phyloP scores from a whole-genome alignment of 2,888 invertebrate genomes.

The Cephus nigrinus region DNA sequence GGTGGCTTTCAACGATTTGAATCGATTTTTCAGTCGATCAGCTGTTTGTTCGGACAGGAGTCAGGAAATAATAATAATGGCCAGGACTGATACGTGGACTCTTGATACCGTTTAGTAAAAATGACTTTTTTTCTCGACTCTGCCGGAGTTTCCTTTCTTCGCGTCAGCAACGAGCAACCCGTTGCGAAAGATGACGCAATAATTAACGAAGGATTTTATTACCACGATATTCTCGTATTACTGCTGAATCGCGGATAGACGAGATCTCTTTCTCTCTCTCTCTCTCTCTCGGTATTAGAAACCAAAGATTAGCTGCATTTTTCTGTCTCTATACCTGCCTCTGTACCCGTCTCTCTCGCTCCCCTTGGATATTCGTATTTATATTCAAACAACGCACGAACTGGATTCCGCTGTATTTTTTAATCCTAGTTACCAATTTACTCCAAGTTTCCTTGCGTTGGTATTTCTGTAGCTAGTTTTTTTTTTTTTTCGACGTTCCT shows the following conservation, averaged over 20 bases:
- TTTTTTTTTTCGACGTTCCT: not conserved
- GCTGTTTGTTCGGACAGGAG: too few relatives aligned
- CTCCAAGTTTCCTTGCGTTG: constrained; percentile 17
- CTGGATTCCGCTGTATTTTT: too few relatives aligned
- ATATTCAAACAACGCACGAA: too few relatives aligned
- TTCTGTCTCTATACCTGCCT: too few relatives aligned
- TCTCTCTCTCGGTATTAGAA: constrained; percentile 12
- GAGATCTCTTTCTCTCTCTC: constrained; percentile 22
- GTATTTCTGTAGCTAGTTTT: too few relatives aligned
- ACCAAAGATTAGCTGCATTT: not conserved
- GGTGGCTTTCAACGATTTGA: too few relatives aligned
- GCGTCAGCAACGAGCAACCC: constrained; percentile 9
- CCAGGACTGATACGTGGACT: too few relatives aligned
- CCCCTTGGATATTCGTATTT: too few relatives aligned
- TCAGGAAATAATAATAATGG: too few relatives aligned
- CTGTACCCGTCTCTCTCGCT: too few relatives aligned
- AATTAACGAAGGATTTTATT: constrained; percentile 60
- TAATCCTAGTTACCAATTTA: constrained; percentile 8
- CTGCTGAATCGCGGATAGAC: constrained; percentile 43
- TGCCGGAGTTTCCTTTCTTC: constrained; percentile 10
- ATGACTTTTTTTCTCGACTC: not conserved
- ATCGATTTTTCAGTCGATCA: too few relatives aligned
- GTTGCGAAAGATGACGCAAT: constrained; percentile 40
- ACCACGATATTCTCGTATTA: constrained; percentile 55
- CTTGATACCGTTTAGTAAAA: too few relatives aligned